Evolutionary conservation across 2,113 vertebrate species (phyloP).

Genomic region (Pao palembangensis): DNA sequence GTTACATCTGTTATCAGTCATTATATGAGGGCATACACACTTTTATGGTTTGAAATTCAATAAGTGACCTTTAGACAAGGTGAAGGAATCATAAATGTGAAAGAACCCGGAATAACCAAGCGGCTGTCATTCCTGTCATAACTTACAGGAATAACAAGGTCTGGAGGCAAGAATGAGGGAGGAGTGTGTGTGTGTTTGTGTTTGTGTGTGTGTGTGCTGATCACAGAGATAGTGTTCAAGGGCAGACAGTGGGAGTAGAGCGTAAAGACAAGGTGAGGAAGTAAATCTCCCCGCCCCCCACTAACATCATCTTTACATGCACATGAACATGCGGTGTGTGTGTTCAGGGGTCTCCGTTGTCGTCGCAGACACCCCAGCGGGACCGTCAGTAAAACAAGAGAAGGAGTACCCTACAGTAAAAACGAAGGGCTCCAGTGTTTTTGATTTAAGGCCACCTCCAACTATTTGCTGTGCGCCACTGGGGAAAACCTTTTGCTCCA

Average conservation of each 20-base stretch:
- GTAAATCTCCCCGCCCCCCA: constrained; percentile 59
- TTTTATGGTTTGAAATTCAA: too few relatives aligned
- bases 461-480: constrained; percentile 52
- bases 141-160: constrained; percentile 57
- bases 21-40: too few relatives aligned
- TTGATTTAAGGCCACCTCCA: constrained; percentile 64
- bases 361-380: constrained; percentile 73
- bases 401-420: constrained; percentile 65
- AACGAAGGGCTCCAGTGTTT: constrained; percentile 52
- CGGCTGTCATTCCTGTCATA: constrained; percentile 19
- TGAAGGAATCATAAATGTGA: constrained; percentile 18
- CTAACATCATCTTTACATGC: constrained; percentile 50
- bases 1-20: background rate
- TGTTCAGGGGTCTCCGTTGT: constrained; percentile 67
- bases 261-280: constrained; percentile 25
- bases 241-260: constrained; percentile 23
- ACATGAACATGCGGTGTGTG: constrained; percentile 47
- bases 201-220: background rate
- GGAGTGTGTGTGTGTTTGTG: constrained; percentile 3
- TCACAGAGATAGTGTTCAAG: constrained; percentile 32
- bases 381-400: constrained; percentile 75
- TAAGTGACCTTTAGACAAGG: constrained; percentile 8
- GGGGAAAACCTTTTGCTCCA: constrained; percentile 52
- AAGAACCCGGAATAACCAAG: constrained; percentile 21
- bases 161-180: constrained; percentile 22